Evolutionary conservation across 2,888 invertebrate genomes (phyloP), one percentile per base, ranked within the genome.

Genomic region (Brenthis hecate): DNA sequence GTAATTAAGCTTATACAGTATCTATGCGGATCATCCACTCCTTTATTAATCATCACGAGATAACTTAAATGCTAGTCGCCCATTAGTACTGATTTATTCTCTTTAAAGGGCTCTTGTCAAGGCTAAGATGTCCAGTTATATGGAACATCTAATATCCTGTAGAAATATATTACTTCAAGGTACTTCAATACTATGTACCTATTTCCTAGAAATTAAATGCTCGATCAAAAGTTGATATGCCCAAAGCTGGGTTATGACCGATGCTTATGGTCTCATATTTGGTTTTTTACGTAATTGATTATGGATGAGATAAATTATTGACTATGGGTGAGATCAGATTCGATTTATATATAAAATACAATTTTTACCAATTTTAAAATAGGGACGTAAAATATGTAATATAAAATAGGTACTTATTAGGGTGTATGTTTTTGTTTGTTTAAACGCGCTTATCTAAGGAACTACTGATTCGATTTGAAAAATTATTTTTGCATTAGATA

Each of bases 51-150:
- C 36, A 43, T 43, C 60, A 60, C 50, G 60, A 28, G 32, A 5
- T 2, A n/a, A 60, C 28, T 50, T 60, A 62, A 62, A 62, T 62
- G 53, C 43, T 62, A 53, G 53, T 48, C 47, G 47, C 51, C 53
- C 51, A 53, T 53, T 53, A 62, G 53, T 19, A 16, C 62, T 62
- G 66, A 65, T 72, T 72, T 72, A 72, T 67, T 28, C 32, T 8
- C 65, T 16, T 56, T 71, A 71, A 71, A 72, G 72, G 72, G 72
- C 72, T 70, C 62, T 32, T 50, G 70, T 72, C 72, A 70, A 72
- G 72, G 72, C 32, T 47, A 36, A 19, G 71, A 67, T 70, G 72
- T 53, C 67, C 72, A 70, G 71, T 53, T 13, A 68, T 66, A 47
- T 66, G 66, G 63, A 69, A 66, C 71, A 64, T 71, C 68, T 66